These are phyloP conservation scores for Danio kyathit DNA, from an alignment of 2,797 vertebrate genomes.

Conservation along the genomic window DNA sequence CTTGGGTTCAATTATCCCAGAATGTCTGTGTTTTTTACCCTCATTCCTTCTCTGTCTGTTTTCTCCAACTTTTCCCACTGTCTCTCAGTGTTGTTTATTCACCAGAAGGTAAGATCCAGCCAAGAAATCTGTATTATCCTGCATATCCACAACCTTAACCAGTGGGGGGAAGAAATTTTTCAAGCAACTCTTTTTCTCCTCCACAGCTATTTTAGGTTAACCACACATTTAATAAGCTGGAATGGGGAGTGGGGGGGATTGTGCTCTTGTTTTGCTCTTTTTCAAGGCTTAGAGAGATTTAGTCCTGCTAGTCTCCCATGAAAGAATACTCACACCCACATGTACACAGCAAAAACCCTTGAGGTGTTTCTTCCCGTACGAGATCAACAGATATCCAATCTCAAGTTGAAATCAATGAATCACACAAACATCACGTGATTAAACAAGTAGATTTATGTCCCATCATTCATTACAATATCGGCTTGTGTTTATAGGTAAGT, in stretches of 20 bases:
- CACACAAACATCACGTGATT: slow-evolving; percentile 24
- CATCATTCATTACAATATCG: neutral
- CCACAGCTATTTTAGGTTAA: slow-evolving; percentile 79
- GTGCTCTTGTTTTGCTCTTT: slow-evolving; percentile 62
- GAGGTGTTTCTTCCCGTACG: slow-evolving; percentile 26
- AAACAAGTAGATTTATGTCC: slow-evolving; percentile 13
- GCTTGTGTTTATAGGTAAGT: neutral
- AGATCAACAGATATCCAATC: slow-evolving; percentile 30
- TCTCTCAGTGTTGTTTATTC: slow-evolving; percentile 53
- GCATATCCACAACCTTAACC: slow-evolving; percentile 58
- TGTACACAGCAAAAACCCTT: slow-evolving; percentile 56
- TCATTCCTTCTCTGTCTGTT: slow-evolving; percentile 21
- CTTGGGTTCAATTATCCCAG: slow-evolving; percentile 10
- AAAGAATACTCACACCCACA: slow-evolving; percentile 52
- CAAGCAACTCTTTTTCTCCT: slow-evolving; percentile 60
- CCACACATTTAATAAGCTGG: slow-evolving; percentile 78
- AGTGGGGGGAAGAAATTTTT: slow-evolving; percentile 58
- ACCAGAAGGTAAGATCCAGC: slow-evolving; percentile 43
- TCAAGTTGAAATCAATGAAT: slow-evolving; percentile 27
- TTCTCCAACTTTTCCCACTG: slow-evolving; percentile 32
- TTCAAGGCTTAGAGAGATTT: slow-evolving; percentile 53
- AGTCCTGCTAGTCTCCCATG: slow-evolving; percentile 54
- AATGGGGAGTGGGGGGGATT: slow-evolving; percentile 60
- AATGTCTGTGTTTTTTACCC: slow-evolving; percentile 25
- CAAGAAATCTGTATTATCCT: slow-evolving; percentile 58